Evolutionary conservation across 2,797 vertebrate genomes (phyloP).

Genomic region (Acrocephalus scirpaceus): DNA sequence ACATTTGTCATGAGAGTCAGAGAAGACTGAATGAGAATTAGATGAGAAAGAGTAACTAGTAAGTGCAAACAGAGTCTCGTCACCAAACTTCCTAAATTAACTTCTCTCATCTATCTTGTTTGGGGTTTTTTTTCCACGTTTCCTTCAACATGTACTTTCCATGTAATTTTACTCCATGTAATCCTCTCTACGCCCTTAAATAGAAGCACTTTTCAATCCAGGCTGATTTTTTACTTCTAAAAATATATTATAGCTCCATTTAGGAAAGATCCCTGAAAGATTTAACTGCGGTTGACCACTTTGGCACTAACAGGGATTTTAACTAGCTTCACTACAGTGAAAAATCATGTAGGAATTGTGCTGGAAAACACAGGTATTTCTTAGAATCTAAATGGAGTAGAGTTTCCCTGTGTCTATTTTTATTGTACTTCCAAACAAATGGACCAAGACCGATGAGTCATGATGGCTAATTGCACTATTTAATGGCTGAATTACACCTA

Average conservation of each 20-base stretch:
- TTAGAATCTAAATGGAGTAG: not conserved
- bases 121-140: rapidly evolving
- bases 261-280: not conserved
- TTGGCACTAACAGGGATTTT: not conserved
- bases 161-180: not conserved
- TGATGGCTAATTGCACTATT: not conserved
- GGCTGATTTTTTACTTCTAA: not conserved
- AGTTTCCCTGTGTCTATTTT: not conserved
- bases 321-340: not conserved
- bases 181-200: not conserved
- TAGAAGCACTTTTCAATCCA: not conserved
- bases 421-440: not conserved
- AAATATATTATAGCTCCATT: not conserved
- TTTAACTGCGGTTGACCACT: not conserved
- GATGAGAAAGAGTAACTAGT: not conserved
- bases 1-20: not conserved
- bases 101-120: not conserved
- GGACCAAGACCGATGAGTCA: not conserved
- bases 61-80: not conserved
- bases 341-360: not conserved
- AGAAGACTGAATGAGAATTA: not conserved
- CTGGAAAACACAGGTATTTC: not conserved
- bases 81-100: not conserved
- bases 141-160: not conserved
- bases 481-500: not conserved